phyloP scores from a whole-genome alignment of 1,140 invertebrate genomes.

The Ericerus pela region DNA sequence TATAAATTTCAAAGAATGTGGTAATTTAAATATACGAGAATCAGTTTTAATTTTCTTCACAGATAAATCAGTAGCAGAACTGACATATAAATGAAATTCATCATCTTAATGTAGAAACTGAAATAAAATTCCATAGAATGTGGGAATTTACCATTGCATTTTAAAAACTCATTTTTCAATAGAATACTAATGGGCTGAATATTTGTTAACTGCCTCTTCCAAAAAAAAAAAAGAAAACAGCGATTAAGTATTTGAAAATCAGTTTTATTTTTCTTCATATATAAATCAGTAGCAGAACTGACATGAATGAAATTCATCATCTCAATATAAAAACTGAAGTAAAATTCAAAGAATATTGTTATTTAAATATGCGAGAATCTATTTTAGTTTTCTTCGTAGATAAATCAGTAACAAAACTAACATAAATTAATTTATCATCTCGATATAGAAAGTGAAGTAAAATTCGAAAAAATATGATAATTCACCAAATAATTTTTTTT shows the following conservation, averaged over 20 bases:
- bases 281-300: background rate
- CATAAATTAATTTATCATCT: background rate
- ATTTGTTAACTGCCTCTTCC: too few relatives aligned
- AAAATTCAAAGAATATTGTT: background rate
- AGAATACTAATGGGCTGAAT: too few relatives aligned
- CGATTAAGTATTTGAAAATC: too few relatives aligned
- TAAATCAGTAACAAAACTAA: background rate
- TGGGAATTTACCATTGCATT: too few relatives aligned
- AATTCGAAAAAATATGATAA: too few relatives aligned
- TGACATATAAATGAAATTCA: background rate
- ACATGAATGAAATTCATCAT: background rate
- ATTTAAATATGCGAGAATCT: too few relatives aligned
- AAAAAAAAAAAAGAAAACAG: too few relatives aligned
- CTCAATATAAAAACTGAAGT: background rate
- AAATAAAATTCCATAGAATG: too few relatives aligned
- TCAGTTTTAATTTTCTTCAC: background rate
- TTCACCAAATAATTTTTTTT: too few relatives aligned
- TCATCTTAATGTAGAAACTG: background rate
- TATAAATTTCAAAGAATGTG: background rate
- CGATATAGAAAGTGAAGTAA: too few relatives aligned
- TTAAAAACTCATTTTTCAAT: too few relatives aligned
- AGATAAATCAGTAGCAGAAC: constrained; percentile 6
- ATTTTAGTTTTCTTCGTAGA: background rate
- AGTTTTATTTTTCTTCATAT: background rate
- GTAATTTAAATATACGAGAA: background rate